These are phyloP conservation scores for Troides aeacus DNA, from an alignment of 2,888 invertebrate species.

Conservation along the genomic window DNA sequence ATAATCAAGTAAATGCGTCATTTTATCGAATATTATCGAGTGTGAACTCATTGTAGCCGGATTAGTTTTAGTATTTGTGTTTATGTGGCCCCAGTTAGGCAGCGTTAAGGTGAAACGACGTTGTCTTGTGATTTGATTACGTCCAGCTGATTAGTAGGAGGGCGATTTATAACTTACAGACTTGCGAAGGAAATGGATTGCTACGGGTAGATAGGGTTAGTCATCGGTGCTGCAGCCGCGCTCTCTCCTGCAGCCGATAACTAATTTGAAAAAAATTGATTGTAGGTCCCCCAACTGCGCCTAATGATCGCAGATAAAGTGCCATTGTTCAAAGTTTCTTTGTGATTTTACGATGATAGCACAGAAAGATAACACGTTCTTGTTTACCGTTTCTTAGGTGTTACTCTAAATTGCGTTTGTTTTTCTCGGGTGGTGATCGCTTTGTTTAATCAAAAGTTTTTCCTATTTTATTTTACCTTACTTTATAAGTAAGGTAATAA, in stretches of 20 bases:
- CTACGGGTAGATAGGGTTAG: slow-evolving; percentile 71
- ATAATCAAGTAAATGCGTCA: slow-evolving; percentile 79
- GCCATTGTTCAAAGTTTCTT: slow-evolving; percentile 67
- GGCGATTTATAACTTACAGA: slow-evolving; percentile 63
- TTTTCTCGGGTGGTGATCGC: slow-evolving; percentile 41
- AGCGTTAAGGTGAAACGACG: slow-evolving; percentile 36
- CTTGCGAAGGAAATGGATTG: slow-evolving; percentile 56
- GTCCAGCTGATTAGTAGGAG: slow-evolving; percentile 73
- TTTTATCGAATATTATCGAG: slow-evolving; percentile 71
- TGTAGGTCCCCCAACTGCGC: slow-evolving; percentile 52
- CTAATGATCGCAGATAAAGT: slow-evolving; percentile 58
- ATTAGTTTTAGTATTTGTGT: slow-evolving; percentile 41
- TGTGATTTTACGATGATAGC: slow-evolving; percentile 65
- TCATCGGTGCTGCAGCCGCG: slow-evolving; percentile 68
- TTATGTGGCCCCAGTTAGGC: slow-evolving; percentile 27
- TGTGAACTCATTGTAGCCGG: slow-evolving; percentile 51
- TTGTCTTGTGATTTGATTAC: slow-evolving; percentile 45
- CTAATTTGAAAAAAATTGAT: slow-evolving; percentile 47
- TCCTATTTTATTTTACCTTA: slow-evolving; percentile 2
- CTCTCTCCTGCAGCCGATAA: slow-evolving; percentile 55
- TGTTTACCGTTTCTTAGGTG: slow-evolving; percentile 59
- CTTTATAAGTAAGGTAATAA: slow-evolving; percentile 32
- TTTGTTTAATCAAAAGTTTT: slow-evolving; percentile 17
- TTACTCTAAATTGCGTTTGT: slow-evolving; percentile 50
- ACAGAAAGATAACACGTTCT: slow-evolving; percentile 61